These are phyloP conservation scores for Hyperoodon ampullatus DNA, from an alignment of 2,113 vertebrate genomes.

Conservation along the genomic window DNA sequence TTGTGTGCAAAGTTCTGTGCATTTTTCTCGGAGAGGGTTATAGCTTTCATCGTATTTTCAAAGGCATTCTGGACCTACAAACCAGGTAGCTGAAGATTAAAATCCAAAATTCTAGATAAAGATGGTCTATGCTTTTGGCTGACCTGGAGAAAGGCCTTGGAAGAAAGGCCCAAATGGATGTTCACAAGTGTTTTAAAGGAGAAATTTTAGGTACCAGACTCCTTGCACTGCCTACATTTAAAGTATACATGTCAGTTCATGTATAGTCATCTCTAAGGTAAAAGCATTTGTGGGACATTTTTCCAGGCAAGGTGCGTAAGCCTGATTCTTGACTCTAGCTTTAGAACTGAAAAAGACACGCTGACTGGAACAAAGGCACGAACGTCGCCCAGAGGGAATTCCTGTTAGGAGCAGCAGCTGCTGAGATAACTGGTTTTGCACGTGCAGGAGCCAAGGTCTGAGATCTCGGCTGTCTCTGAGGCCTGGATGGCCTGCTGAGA, in stretches of 20 bases:
- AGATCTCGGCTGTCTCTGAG: neutral
- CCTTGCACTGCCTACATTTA: neutral
- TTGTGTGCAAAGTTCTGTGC: neutral
- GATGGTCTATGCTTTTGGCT: neutral
- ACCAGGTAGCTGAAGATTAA: neutral
- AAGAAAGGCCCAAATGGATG: neutral
- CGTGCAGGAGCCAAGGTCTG: neutral
- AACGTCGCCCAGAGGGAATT: neutral
- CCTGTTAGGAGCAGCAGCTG: neutral
- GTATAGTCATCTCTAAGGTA: neutral
- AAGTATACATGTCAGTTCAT: neutral
- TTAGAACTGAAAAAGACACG: neutral
- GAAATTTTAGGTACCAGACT: neutral
- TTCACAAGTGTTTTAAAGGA: neutral
- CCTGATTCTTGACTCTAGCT: neutral
- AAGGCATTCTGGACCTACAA: neutral
- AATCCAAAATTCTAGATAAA: neutral
- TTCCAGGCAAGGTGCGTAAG: neutral
- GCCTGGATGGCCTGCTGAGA: neutral
- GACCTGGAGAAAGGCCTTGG: neutral
- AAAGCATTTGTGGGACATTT: neutral
- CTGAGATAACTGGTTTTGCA: neutral
- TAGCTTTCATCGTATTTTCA: neutral
- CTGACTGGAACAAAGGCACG: neutral
- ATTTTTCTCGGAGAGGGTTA: neutral